phyloP scores from a whole-genome alignment of 2,888 invertebrate genomes.

The Lydus trimaculatus region DNA sequence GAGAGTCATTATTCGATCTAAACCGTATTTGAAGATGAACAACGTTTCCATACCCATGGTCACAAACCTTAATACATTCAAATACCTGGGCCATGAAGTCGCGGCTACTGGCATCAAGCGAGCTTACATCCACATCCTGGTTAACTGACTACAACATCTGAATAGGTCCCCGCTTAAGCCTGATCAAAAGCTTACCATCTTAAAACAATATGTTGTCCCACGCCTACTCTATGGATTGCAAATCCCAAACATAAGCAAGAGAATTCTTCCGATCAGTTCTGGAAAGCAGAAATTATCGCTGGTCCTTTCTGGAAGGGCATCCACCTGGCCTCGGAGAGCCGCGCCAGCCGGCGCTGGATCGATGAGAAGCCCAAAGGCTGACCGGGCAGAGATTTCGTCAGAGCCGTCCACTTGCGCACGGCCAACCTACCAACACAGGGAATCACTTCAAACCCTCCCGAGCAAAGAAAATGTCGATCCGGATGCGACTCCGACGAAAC shows the following conservation, averaged over 20 bases:
- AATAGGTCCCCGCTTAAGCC: not conserved
- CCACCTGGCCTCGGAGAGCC: constrained; percentile 25
- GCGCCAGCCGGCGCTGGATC: constrained; percentile 25
- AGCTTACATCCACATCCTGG: not conserved
- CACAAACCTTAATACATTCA: constrained; percentile 13
- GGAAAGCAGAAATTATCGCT: constrained; percentile 12
- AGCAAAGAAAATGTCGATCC: constrained; percentile 10
- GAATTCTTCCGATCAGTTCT: constrained; percentile 5
- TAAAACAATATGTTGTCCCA: not conserved
- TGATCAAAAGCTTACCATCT: not conserved
- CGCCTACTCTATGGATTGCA: not conserved
- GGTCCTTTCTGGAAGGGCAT: constrained; percentile 27
- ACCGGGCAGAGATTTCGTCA: constrained; percentile 41
- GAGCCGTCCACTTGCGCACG: constrained; percentile 24
- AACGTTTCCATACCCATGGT: not conserved
- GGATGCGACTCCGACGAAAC: constrained; percentile 12
- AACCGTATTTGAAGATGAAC: not conserved
- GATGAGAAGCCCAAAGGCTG: constrained; percentile 34
- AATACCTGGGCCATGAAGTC: constrained; percentile 34
- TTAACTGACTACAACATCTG: not conserved
- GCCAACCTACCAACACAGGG: constrained; percentile 22
- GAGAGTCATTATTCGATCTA: not conserved
- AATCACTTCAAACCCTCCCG: constrained; percentile 16
- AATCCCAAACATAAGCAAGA: not conserved
- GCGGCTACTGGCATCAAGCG: constrained; percentile 29